These are phyloP conservation scores for Nothobranchius kuhntae DNA, from an alignment of 2,113 vertebrate species.

Conservation along the genomic window DNA sequence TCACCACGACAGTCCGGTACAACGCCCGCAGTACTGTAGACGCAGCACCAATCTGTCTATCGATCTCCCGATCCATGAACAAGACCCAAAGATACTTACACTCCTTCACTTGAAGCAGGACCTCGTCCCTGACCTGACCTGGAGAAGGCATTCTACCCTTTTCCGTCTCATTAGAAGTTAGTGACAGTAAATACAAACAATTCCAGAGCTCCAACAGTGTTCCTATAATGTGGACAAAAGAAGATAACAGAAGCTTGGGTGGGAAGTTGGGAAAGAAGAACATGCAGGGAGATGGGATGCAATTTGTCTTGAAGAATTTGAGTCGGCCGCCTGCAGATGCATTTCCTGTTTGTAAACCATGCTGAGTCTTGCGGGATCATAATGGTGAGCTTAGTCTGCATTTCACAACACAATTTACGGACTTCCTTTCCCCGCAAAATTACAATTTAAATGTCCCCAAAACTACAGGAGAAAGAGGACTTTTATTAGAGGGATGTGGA, in stretches of 20 bases:
- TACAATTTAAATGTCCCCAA: not conserved
- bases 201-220: constrained; percentile 40
- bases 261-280: constrained; percentile 18
- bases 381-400: constrained; percentile 15
- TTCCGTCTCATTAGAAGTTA: constrained; percentile 4
- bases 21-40: too few relatives aligned
- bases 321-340: constrained; percentile 35
- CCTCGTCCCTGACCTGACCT: too few relatives aligned
- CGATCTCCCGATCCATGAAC: too few relatives aligned
- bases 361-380: constrained; percentile 15
- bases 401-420: constrained; percentile 32
- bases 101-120: too few relatives aligned
- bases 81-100: too few relatives aligned
- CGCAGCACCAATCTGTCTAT: too few relatives aligned
- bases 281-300: constrained; percentile 39
- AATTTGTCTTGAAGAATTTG: constrained; percentile 68
- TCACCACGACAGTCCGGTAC: too few relatives aligned
- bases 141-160: too few relatives aligned
- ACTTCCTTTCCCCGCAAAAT: not conserved
- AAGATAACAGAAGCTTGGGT: constrained; percentile 15
- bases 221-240: constrained; percentile 33
- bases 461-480: not conserved
- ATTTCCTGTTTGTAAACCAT: constrained; percentile 29
- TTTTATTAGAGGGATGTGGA: not conserved
- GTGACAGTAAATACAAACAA: constrained; percentile 47